phyloP scores from a whole-genome alignment of 2,797 vertebrate species.

The Arrhamphus sclerolepis region DNA sequence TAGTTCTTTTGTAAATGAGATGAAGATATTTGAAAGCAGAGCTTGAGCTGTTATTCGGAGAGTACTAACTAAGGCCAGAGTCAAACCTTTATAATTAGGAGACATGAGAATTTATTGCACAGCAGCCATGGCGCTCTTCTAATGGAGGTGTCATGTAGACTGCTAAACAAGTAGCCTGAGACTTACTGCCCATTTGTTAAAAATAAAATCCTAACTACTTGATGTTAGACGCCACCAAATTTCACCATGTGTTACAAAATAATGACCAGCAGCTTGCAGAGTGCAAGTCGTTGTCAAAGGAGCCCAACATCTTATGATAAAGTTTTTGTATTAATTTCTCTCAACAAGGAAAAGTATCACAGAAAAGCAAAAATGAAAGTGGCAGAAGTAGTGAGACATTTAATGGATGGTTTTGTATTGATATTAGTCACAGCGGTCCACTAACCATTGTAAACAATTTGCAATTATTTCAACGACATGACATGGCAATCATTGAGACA shows the following conservation, averaged over 20 bases:
- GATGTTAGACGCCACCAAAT: slow-evolving; percentile 60
- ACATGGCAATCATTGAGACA: too few species aligned
- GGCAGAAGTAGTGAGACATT: not conserved
- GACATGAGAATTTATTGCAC: slow-evolving; percentile 59
- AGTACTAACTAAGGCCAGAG: slow-evolving; percentile 61
- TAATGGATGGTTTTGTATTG: not conserved
- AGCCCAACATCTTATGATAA: slow-evolving; percentile 25
- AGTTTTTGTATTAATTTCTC: slow-evolving; percentile 17
- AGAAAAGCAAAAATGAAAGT: not conserved
- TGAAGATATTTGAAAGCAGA: slow-evolving; percentile 59
- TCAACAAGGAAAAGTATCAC: not conserved
- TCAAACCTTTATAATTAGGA: slow-evolving; percentile 77
- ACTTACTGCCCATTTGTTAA: slow-evolving; percentile 70
- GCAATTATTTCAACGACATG: too few species aligned
- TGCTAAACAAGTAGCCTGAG: slow-evolving; percentile 66
- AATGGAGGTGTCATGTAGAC: slow-evolving; percentile 74
- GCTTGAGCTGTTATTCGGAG: slow-evolving; percentile 64
- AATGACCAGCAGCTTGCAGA: slow-evolving; percentile 62
- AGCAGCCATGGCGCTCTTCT: slow-evolving; percentile 58
- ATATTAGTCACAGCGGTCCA: not conserved
- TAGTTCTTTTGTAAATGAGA: slow-evolving; percentile 62
- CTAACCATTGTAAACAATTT: not conserved
- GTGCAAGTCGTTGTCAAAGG: slow-evolving; percentile 46
- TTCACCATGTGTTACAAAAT: slow-evolving; percentile 75
- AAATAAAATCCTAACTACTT: slow-evolving; percentile 72